Conservation (phyloP, 2,888 invertebrate species). For the Drosophila bunnanda region DNA sequence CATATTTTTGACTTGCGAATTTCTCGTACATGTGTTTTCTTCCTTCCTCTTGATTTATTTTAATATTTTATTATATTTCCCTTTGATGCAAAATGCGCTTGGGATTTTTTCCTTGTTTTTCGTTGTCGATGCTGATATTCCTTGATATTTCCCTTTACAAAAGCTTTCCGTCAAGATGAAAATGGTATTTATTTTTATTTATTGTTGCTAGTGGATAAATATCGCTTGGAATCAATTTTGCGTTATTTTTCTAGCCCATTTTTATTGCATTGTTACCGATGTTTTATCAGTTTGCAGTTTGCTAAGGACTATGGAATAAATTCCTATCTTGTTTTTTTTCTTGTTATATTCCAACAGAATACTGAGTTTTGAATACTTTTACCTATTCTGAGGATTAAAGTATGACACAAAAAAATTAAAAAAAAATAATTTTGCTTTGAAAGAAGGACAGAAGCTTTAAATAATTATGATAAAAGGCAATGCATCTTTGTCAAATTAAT, state of each 20-base stretch:
- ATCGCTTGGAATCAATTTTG: conserved; percentile 1
- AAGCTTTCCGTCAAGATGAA: neutral
- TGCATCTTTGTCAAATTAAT: neutral
- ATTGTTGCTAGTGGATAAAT: conserved; percentile 11
- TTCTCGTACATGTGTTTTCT: neutral
- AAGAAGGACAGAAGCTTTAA: neutral
- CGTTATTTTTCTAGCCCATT: conserved; percentile 2
- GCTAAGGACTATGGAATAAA: neutral
- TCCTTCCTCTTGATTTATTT: conserved; percentile 40
- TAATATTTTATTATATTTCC: conserved; percentile 38
- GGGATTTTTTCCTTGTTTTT: neutral
- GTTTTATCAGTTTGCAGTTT: neutral
- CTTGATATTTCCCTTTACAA: conserved; percentile 10
- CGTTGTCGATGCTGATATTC: neutral
- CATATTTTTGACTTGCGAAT: conserved; percentile 2
- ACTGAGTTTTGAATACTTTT: neutral
- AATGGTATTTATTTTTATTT: conserved; percentile 7
- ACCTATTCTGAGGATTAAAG: too few species aligned
- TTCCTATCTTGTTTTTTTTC: neutral
- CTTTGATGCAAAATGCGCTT: conserved; percentile 40
- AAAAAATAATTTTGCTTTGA: neutral
- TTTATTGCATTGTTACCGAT: conserved; percentile 4
- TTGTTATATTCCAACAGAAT: neutral
- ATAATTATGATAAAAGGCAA: too few species aligned
- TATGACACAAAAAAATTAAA: neutral